Base-by-base conservation (phyloP, 1,140 invertebrate genomes). In the Pararge aegeria region DNA sequence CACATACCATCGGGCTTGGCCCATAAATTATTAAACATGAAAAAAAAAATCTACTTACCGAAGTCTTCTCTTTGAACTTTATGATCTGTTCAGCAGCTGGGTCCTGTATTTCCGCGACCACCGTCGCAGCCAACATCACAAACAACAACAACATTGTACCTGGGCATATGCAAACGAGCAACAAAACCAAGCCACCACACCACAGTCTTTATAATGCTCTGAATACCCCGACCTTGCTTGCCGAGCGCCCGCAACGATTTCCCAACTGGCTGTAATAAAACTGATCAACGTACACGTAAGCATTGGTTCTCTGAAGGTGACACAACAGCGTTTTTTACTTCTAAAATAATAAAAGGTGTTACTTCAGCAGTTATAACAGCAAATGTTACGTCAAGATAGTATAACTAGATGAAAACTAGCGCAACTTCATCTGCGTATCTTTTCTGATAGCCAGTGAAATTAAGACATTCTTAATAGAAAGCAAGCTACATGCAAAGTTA, bases 21-120 rank as follows among this genome's bases (percentile, higher is more conserved):
- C n/a, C n/a, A n/a, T 18, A 19, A 42, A 42, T 2, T 3, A 42
- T 18, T 42, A 40, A 18, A 38, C 27, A 16, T 27, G 19, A 38
- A 16, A n/a, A 48, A 24, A 27, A 30, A 13, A 34, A 37, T 48
- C 49, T 37, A 95, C 93, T 86, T 57, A 82, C 79, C 66, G 64
- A 27, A 18, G 74, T 75, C 21, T 61, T 71, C 29, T 79, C 50
- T 40, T 79, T 79, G 10, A 79, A 81, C 46, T 60, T 51, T 6
- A 79, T 50, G 10, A 79, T 77, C 54, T 77, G 78, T 15, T 75
- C 63, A 6, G 68, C 67, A 0, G 68, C 70, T 1, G 76, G 74
- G 50, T 81, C 78, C 29, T 61, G 63, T 29, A 61, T 58, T 15
- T 58, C 44, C 2, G 61, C 62, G 1, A 54, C 67, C 3, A 54